Evolutionary conservation across 2,888 invertebrate species (phyloP), one percentile per base, ranked within the genome.

Genomic region (Eristalis arbustorum): DNA sequence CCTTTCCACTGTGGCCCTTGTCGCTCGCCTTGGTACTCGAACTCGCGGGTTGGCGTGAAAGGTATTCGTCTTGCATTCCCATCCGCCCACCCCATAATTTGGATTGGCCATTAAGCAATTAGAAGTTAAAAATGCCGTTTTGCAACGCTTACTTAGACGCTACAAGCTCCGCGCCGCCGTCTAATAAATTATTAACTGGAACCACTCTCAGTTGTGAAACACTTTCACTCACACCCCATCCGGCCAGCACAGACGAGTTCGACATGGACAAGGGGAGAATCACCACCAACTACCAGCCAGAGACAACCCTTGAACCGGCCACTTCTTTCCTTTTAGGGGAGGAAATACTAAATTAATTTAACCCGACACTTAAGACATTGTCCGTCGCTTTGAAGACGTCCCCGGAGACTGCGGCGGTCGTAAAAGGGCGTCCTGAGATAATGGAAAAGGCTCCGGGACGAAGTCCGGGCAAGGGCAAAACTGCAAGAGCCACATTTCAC

Each of bases 121-220:
- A 76, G 76, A 62, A 62, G 34, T 68, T 67, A 8, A 49, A 63
- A 68, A 62, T 34, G 34, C 56, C 56, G 34, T 14, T 62, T 68
- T 56, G 18, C 57, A 34, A 40, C 59, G 40, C 62, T 49, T 75
- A 61, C 59, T 61, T 66, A 67, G 25, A 22, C 23, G 42, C 66
- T 23, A 40, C 66, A 31, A 31, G 75, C 42, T n/a, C 28, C 10
- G 11, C 18, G 28, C 63, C 67, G 61, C 49, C 31, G 37, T 68
- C 68, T 62, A 42, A 76, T 76, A 76, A 76, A 68, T 62, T 76
- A 68, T 76, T 76, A 61, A 63, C 76, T 76, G 25, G 49, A 76
- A 72, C 14, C 72, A 62, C 62, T 72, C 49, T 42, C 62, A 18
- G 56, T 49, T 34, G 6, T 31, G 31, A 34, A 59, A 8, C 56